Conservation (phyloP, 2,888 invertebrate species). For the Watsonalla binaria region DNA sequence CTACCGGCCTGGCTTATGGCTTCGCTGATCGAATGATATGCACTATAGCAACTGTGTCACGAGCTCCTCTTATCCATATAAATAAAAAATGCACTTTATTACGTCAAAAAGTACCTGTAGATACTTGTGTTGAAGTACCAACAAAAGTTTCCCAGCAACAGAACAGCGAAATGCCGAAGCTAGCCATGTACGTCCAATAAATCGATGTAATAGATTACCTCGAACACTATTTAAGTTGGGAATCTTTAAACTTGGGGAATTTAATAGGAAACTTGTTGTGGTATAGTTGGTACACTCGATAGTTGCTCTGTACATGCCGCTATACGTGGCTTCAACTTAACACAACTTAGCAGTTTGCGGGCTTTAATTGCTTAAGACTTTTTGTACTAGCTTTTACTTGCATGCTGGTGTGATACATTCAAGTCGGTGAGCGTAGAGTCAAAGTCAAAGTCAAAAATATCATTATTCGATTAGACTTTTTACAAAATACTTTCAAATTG, state of each 20-base stretch:
- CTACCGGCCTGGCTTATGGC: too few species aligned
- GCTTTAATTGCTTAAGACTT: neutral
- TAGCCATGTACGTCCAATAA: slow-evolving; percentile 1
- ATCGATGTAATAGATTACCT: slow-evolving; percentile 4
- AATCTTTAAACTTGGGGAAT: slow-evolving; percentile 25
- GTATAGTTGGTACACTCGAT: slow-evolving; percentile 7
- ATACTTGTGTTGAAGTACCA: neutral
- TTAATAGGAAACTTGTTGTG: slow-evolving; percentile 28
- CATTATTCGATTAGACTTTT: too few species aligned
- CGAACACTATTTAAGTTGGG: slow-evolving; percentile 11
- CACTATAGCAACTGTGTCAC: too few species aligned
- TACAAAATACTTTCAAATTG: too few species aligned
- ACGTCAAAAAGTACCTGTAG: neutral
- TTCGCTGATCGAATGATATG: too few species aligned
- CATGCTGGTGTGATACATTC: too few species aligned
- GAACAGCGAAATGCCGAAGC: neutral
- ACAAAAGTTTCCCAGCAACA: neutral
- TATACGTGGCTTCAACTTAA: neutral
- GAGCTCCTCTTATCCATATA: too few species aligned
- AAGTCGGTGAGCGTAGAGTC: too few species aligned
- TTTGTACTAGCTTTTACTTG: neutral
- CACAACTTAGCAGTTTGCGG: neutral
- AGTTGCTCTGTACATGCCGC: neutral
- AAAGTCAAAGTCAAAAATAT: too few species aligned
- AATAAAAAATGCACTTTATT: too few species aligned